Evolutionary conservation across 2,113 vertebrate species (phyloP).

Genomic region (Axis porcinus): DNA sequence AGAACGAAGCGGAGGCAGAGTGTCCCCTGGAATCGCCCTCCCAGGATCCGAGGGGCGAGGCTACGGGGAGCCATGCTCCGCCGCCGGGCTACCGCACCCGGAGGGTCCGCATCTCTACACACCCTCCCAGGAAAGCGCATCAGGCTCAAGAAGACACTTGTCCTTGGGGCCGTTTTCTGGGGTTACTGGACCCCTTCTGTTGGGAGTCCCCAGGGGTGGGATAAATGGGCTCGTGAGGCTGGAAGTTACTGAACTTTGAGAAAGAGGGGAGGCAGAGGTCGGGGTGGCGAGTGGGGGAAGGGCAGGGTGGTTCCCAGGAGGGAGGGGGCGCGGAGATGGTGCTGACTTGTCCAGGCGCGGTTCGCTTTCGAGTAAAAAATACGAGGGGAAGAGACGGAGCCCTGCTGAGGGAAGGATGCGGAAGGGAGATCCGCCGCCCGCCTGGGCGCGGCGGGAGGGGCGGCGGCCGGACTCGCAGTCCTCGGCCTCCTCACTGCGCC

Average conservation of each 20-base stretch:
- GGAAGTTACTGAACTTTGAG: conserved; percentile 65
- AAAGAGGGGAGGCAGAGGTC: fast-evolving
- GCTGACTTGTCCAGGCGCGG: background rate
- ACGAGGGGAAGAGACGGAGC: background rate
- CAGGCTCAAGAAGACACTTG: background rate
- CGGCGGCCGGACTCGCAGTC: background rate
- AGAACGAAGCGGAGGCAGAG: no score
- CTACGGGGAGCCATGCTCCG: fast-evolving
- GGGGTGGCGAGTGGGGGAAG: background rate
- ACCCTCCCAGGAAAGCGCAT: background rate
- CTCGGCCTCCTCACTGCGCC: conserved; percentile 76
- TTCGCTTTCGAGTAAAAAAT: background rate
- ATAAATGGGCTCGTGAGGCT: background rate
- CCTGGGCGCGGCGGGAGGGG: conserved; percentile 10
- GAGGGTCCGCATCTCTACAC: background rate
- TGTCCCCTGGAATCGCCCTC: background rate
- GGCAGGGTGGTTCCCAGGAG: background rate
- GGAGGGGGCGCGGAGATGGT: background rate
- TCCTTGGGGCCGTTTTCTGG: background rate
- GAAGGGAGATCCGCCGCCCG: background rate
- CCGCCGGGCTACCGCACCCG: background rate
- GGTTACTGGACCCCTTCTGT: background rate
- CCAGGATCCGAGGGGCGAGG: background rate
- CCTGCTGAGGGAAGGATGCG: background rate
- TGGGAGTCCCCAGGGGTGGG: background rate